Evolutionary conservation across 2,113 vertebrate species (phyloP), one percentile per base, ranked within the genome.

Genomic region (Mionectes macconnelli): DNA sequence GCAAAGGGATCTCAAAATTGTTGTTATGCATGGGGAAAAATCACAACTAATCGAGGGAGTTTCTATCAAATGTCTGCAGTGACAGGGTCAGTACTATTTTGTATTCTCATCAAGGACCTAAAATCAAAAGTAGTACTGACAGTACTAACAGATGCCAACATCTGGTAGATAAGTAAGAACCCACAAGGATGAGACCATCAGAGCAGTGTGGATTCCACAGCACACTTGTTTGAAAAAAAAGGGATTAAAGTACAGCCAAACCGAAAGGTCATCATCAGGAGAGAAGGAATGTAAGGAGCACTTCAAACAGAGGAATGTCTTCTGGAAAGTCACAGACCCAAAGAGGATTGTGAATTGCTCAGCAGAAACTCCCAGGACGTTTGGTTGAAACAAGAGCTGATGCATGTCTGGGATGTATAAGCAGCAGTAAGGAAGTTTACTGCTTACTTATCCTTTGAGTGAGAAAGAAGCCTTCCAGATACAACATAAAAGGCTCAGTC

Each of bases 221-320:
- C 25, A 17, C 0, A 17, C 39, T 83, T 84, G 47, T 75, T 84
- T 90, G 93, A 90, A 78, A 47, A 87, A 78, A 94, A 94, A 2
- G 9, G 80, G 86, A 97, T 97, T 97, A 95, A 93, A 90, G 67
- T 31, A 78, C 60, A 92, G 64, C 39, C 68, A 92, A 84, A 84
- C 44, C 0, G 35, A 92, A 81, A 84, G 86, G 91, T 59, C 94
- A 93, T 40, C 23, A 9, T 75, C 74, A 87, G 83, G 62, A 84
- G 56, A 93, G 66, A n/a, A 90, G 66, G 92, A 94, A 89, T 91
- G 84, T 69, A 90, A 93, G 76, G 59, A 95, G 69, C 70, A 92
- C 94, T 94, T 93, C 93, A 96, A 96, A 94, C 35, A 2, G 56
- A 94, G 69, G 90, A 94, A 95, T 96, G 85, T 63, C 67, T 96